Evolutionary conservation across 2,888 invertebrate genomes (phyloP), one percentile per base, ranked within the genome.

Genomic region (Disparrhopalites patrizii): DNA sequence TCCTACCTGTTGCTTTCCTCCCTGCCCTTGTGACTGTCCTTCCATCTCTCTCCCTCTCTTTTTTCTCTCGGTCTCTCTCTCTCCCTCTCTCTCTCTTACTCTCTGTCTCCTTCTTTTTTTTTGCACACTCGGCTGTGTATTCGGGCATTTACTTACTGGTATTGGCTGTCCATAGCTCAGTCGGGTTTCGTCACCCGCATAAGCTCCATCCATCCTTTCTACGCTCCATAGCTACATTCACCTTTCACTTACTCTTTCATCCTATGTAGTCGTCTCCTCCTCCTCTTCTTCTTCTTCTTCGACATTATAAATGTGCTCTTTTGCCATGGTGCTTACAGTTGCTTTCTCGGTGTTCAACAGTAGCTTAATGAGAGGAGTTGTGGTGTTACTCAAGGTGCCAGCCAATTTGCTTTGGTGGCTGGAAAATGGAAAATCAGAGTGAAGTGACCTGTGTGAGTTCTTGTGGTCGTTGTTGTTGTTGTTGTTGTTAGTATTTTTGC

Each of bases 151-250:
- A n/a, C n/a, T n/a, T n/a, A n/a, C n/a, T n/a, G n/a, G n/a, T n/a
- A n/a, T n/a, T n/a, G 57, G 15, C 27, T 4, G 52, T 52, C 28
- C 28, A 52, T 25, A 28, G 25, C 52, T 57, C 57, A 57, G 57
- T 57, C 57, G 57, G 38, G 40, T 57, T 57, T 40, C 57, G 40
- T 57, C 57, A 57, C 40, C 40, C 40, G 40, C 38, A 18, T 33
- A 25, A 31, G 57, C 33, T 57, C 38, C 38, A 38, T 57, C 33
- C 57, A 36, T 36, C 36, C 36, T 10, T 36, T 15, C 36, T 10
- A 10, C 43, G 4, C 15, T 43, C 43, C 43, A 43, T 43, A n/a
- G 43, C 43, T 43, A 15, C 15, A 18, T 15, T 43, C 43, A 43
- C 43, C 20, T n/a, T 20, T 43, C 43, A 43, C 43, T 43, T 20